Conservation (phyloP, 2,797 vertebrate species). For the Arremon aurantiirostris region DNA sequence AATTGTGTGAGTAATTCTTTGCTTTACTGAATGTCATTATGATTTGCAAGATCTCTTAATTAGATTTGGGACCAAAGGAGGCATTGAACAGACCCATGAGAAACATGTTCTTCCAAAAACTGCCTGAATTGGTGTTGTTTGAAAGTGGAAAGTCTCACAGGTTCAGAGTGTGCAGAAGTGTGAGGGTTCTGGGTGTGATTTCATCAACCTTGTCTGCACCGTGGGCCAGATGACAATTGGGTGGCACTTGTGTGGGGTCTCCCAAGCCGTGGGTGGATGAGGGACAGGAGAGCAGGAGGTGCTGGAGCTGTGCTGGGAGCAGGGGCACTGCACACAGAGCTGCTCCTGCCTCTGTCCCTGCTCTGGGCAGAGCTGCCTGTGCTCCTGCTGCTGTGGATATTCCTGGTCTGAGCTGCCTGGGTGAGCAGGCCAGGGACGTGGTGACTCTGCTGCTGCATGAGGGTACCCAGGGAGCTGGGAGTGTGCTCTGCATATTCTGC, state of each 20-base stretch:
- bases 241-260: accelerated
- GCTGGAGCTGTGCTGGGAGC: neutral
- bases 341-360: neutral
- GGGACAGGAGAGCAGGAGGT: neutral
- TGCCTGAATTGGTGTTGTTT: neutral
- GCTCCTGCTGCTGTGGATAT: accelerated
- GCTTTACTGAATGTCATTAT: neutral
- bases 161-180: neutral
- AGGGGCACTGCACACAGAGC: neutral
- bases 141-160: neutral
- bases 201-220: accelerated
- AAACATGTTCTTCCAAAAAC: neutral
- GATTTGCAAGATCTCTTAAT: neutral
- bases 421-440: neutral
- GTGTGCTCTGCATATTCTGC: neutral
- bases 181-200: neutral
- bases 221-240: neutral
- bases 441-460: neutral
- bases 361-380: accelerated
- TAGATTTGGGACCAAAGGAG: neutral
- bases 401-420: neutral
- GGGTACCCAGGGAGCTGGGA: accelerated
- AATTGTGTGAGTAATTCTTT: neutral
- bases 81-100: neutral
- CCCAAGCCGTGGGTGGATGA: accelerated